Conservation (phyloP, 2,797 vertebrate genomes). For the Periparus ater region DNA sequence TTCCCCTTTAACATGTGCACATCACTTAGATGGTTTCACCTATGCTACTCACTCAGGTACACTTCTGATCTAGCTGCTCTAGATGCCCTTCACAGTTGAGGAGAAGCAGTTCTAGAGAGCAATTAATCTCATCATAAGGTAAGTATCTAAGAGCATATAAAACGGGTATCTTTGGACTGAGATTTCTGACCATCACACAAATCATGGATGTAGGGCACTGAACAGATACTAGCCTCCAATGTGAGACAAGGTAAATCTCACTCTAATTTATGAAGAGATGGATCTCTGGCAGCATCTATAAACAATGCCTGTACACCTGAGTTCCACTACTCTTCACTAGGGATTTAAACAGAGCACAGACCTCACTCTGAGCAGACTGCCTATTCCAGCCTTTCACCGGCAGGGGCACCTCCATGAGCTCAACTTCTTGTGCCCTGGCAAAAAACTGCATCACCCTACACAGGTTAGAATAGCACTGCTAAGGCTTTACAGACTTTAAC, state of each 20-base stretch:
- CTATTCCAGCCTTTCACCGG: neutral
- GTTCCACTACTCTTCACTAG: neutral
- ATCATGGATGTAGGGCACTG: neutral
- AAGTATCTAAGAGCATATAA: neutral
- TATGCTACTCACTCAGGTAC: neutral
- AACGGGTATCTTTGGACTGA: neutral
- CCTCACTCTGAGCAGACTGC: neutral
- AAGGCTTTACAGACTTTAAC: neutral
- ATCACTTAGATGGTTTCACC: neutral
- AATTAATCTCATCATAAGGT: neutral
- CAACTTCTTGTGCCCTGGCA: neutral
- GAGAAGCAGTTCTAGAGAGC: neutral
- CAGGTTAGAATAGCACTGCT: neutral
- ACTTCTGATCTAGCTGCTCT: neutral
- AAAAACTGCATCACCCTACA: neutral
- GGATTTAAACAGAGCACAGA: neutral
- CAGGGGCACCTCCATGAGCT: neutral
- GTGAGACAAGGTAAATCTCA: conserved; percentile 8
- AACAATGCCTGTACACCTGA: neutral
- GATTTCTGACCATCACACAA: neutral
- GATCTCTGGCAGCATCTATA: neutral
- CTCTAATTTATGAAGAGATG: neutral
- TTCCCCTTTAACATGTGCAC: neutral
- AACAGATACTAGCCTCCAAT: neutral
- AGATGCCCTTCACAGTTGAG: neutral